Base-by-base conservation (phyloP, 2,113 vertebrate species). In the Paraplagusia blochii region DNA sequence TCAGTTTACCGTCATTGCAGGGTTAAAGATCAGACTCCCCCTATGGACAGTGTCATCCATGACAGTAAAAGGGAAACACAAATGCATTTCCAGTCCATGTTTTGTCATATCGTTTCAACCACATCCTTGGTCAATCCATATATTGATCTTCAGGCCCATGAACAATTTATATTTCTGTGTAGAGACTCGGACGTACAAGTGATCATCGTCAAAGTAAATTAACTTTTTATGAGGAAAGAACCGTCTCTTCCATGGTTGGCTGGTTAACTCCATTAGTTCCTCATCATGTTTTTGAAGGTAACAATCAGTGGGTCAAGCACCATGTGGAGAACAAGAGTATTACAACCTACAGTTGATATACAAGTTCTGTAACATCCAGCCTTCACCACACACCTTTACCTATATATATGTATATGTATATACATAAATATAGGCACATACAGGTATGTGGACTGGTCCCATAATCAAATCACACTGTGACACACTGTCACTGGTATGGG, bases 51-150 rank as follows among this genome's bases (percentile, higher is more conserved):
- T n/a, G 44, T 43, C 1, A 63, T 54, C 33, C 9, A 14, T 52
- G 42, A 8, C 18, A 35, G 11, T 17, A n/a, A 71, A 53, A 29
- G 17, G 44, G 12, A 29, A 58, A 49, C 53, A 58, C n/a, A 0
- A 34, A 57, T 63, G 36, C 9, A 51, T 66, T 42, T n/a, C 42
- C 59, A 8, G 11, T 17, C 7, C 11, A 29, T 11, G 38, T 17
- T n/a, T 36, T 4, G 7, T 18, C 3, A 39, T 58, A 43, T 66
- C 1, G 71, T 53, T 47, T 36, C 14, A 22, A 3, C 58, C 63
- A 63, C 19, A 36, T 69, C 36, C 53, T 10, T 53, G 63, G 7
- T 11, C 22, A 72, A 69, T 69, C 69, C 50, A 63, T 75, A 29
- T 43, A 60, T 17, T 66, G 51, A 5, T 58, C 42, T 6, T 29